Conservation (phyloP, 2,797 vertebrate genomes). For the Somateria mollissima region DNA sequence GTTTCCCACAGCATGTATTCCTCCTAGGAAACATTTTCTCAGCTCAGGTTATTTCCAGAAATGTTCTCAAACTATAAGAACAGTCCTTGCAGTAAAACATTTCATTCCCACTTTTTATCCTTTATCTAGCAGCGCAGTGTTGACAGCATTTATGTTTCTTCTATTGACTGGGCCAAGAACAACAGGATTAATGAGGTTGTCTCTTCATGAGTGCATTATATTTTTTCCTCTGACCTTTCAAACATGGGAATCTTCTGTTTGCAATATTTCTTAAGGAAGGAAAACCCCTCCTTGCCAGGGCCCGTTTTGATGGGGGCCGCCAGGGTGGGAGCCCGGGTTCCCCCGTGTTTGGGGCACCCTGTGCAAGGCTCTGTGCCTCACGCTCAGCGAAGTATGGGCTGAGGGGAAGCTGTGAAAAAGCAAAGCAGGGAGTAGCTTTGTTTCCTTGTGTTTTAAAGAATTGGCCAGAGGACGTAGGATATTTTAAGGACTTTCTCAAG, state of each 20-base stretch:
- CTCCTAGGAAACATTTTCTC: constrained; percentile 78
- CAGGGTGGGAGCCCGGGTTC: background rate
- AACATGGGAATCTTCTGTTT: constrained; percentile 73
- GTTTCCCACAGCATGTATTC: constrained; percentile 78
- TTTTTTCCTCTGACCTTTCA: constrained; percentile 75
- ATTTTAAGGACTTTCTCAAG: constrained; percentile 20
- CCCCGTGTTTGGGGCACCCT: background rate
- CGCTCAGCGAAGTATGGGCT: accelerated
- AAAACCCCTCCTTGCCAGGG: background rate
- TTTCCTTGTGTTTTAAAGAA: background rate
- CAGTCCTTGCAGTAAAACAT: constrained; percentile 77
- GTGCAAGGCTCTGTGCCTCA: accelerated
- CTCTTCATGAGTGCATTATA: constrained; percentile 77
- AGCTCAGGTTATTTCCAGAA: constrained; percentile 82
- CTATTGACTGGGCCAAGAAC: constrained; percentile 76
- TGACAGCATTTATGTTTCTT: constrained; percentile 81
- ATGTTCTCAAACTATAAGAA: constrained; percentile 80
- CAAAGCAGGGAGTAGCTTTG: background rate
- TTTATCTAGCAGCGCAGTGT: constrained; percentile 74
- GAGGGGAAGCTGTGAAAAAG: background rate
- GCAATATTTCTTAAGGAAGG: constrained; percentile 56
- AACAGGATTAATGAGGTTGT: constrained; percentile 76
- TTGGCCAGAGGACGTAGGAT: background rate
- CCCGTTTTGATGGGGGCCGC: background rate
- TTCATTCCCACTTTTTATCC: constrained; percentile 79